Conservation (phyloP, 2,888 invertebrate species). For the Caprella mutica region DNA sequence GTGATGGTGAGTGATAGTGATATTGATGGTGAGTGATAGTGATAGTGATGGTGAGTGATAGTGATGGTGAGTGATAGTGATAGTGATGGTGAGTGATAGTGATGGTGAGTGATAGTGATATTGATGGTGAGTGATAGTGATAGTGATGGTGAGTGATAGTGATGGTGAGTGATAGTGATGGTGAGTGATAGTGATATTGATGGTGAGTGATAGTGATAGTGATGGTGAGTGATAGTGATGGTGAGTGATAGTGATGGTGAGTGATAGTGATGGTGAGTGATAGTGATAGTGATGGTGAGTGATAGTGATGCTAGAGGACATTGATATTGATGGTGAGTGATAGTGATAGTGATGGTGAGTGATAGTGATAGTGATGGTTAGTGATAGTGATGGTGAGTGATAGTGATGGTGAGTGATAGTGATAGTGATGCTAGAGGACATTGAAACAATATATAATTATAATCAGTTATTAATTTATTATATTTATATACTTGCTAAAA, state of each 20-base stretch:
- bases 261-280: neutral
- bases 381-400: neutral
- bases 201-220: neutral
- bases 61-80: too few relatives aligned
- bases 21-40: neutral
- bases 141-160: slow-evolving; percentile 48
- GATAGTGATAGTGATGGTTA: neutral
- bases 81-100: neutral
- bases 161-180: slow-evolving; percentile 49
- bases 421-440: too few relatives aligned
- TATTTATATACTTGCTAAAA: neutral
- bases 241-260: neutral
- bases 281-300: neutral
- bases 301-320: too few relatives aligned
- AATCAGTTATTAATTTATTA: neutral
- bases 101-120: neutral
- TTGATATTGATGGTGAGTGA: neutral
- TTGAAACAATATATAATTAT: neutral
- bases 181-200: slow-evolving; percentile 19
- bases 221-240: neutral
- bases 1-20: neutral
- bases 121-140: neutral
- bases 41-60: too few relatives aligned
- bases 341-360: neutral
- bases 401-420: neutral